These are phyloP conservation scores for Xenopus borealis DNA, from an alignment of 2,113 vertebrate species.

Conservation along the genomic window DNA sequence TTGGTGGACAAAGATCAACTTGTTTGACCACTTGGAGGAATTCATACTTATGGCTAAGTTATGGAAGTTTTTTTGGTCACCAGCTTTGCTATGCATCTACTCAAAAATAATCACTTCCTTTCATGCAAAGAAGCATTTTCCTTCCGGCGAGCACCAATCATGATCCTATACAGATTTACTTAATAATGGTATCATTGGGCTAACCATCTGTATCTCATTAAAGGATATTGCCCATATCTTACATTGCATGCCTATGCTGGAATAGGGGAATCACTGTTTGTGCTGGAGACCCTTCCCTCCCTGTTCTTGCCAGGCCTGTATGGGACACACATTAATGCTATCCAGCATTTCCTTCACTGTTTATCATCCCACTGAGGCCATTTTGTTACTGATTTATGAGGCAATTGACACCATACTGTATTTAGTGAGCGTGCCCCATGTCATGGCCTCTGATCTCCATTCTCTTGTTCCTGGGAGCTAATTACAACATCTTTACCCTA, in stretches of 20 bases:
- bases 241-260: background rate
- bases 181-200: background rate
- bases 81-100: too few species aligned
- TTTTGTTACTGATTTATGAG: slow-evolving; percentile 35
- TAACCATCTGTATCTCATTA: background rate
- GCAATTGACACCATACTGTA: slow-evolving; percentile 33
- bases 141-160: too few species aligned
- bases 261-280: background rate
- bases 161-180: too few species aligned
- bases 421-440: slow-evolving; percentile 37
- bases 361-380: slow-evolving; percentile 22
- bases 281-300: background rate
- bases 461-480: slow-evolving; percentile 4
- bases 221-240: background rate
- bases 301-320: background rate
- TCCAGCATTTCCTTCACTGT: background rate
- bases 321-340: background rate
- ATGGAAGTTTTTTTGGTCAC: too few species aligned
- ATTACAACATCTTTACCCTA: slow-evolving; percentile 7
- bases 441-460: slow-evolving; percentile 40
- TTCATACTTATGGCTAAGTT: too few species aligned
- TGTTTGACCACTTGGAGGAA: too few species aligned
- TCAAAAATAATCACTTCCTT: too few species aligned
- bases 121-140: too few species aligned
- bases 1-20: too few species aligned